A percentile compares a stretch with the other conserved stretches of the same genome.
These are phyloP conservation scores for Microcebus tavaratra DNA, from an alignment of 2,113 vertebrate species.

Conservation along the genomic window DNA sequence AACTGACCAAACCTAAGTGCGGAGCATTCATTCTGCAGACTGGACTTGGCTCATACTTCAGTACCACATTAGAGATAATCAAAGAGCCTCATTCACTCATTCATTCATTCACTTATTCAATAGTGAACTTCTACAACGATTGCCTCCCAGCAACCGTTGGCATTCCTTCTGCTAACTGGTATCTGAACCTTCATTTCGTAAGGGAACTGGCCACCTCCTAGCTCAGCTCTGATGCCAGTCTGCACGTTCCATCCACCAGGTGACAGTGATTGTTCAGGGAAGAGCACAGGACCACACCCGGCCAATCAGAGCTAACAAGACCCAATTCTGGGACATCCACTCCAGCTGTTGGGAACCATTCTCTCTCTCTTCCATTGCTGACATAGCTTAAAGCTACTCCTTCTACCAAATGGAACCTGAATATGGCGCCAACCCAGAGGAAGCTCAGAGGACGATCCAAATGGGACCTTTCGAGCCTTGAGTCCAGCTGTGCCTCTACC, in stretches of 20 bases:
- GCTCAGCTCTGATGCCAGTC: background rate
- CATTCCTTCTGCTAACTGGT: background rate
- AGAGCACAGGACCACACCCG: background rate
- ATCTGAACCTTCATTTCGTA: background rate
- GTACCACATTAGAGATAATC: background rate
- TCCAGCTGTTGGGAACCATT: background rate
- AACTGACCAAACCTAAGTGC: background rate
- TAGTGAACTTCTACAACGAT: background rate
- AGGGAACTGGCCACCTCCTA: background rate
- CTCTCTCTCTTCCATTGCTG: background rate
- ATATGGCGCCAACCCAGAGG: background rate
- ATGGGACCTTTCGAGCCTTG: accelerated
- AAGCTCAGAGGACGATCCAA: background rate
- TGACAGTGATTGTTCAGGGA: background rate
- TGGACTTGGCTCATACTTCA: background rate
- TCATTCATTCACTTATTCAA: background rate
- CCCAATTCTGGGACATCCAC: background rate
- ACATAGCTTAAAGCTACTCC: background rate
- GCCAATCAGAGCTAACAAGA: background rate
- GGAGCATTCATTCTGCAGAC: background rate
- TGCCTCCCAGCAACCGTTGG: background rate
- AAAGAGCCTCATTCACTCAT: background rate
- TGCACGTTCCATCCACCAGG: background rate
- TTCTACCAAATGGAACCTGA: background rate
- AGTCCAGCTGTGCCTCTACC: background rate